Base-by-base conservation (phyloP, 2,797 vertebrate genomes). In the Rachycentron canadum region DNA sequence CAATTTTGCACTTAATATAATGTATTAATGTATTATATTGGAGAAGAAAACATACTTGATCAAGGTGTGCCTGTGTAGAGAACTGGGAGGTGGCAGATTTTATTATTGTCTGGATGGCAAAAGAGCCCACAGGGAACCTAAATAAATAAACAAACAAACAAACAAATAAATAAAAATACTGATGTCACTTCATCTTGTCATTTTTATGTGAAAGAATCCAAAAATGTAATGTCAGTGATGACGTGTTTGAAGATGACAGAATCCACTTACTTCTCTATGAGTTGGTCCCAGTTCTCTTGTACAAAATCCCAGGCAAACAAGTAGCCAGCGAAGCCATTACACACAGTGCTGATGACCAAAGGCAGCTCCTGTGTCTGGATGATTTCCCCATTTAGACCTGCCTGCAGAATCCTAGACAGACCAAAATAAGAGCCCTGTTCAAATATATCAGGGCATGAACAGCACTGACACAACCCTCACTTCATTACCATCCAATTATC, bases 291-390 rank as follows among this genome's bases (percentile, higher is more conserved):
- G 90, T 98, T 98, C 84, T 98, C 95, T 85, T 99, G 98, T 50
- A 98, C 94, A 77, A 99, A 99, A 90, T 99, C 94, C 98, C 98
- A 99, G n/a, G 94, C 96, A 84, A 97, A 86, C 73, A 99, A 91
- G 86, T 97, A 91, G 25, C 98, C 97, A 14, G 96, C 89, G 68
- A 97, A 95, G 83, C 86, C 91, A 2, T 75, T 93, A 85, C 94
- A 95, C 77, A 96, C 74, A 1, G 93, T 94, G 76, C 5, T 88
- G 86, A 98, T 91, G 86, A 99, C 86, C 76, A 92, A 87, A 5
- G 96, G 95, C 88, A 99, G 71, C 81, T 99, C 97, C 76, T 97
- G 97, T 3, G 96, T 94, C 79, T 94, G 96, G 83, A 99, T 95
- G 9, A 25, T 1, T n/a, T 88, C 75, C 63, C 97, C 97, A 40